Evolutionary conservation across 1,140 invertebrate species (phyloP), one percentile per base, ranked within the genome.

Genomic region (Drosophila watanabei): DNA sequence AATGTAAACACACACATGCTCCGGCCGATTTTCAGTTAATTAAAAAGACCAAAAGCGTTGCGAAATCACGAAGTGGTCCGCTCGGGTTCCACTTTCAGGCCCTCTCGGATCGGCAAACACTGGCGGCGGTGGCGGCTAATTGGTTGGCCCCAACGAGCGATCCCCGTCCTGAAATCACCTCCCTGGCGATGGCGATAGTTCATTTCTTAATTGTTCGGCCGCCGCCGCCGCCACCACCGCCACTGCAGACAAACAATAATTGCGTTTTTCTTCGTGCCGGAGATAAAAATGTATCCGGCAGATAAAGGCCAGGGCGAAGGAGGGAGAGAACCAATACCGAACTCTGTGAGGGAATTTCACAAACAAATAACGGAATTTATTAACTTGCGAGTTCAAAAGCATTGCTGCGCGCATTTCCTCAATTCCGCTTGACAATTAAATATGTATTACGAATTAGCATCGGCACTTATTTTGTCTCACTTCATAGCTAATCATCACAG

Each of bases 201-300:
- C 86, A 90, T 90, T 89, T 79, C 86, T 90, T 88, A 88, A 88
- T 88, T 88, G 85, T 85, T 90, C 77, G 57, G 69, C 68, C 58
- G 77, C 58, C 70, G 79, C 63, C 56, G 46, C 54, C 58, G 72
- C 58, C 70, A 60, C 63, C 59, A 73, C 30, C 13, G 18, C 52
- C 45, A 30, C 60, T 32, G 33, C 60, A 64, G 62, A 66, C 82
- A 71, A 81, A 85, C 86, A 90, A 90, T 86, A 90, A 90, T 89
- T 89, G 85, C 80, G 68, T 81, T 88, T 61, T 69, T 69, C 46
- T 54, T 62, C 77, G 81, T 65, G 81, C 75, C 56, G 49, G 49
- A 89, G 86, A 89, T 89, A 89, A 90, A 88, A 89, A 90, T 82
- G 86, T 90, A 89, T 89, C 86, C 86, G 86, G 86, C 82, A 82